These are phyloP conservation scores for Crotophaga sulcirostris DNA, from an alignment of 2,113 vertebrate species.

Conservation along the genomic window DNA sequence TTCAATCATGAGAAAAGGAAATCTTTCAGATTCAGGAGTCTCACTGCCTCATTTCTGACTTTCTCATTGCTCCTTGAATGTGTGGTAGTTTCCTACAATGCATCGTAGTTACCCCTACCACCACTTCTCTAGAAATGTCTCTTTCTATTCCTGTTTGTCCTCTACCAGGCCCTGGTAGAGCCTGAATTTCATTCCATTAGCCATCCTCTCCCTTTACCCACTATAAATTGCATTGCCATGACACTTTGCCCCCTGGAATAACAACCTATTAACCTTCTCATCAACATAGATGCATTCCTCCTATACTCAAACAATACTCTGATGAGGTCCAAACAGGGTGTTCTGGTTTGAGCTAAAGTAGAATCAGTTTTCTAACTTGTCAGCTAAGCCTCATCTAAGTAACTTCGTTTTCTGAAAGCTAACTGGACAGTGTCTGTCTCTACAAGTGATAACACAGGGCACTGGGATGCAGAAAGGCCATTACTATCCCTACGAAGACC, in stretches of 20 bases:
- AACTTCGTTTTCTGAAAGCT: too few species aligned
- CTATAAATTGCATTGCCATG: background rate
- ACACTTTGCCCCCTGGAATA: background rate
- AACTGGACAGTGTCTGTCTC: too few species aligned
- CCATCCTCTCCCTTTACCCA: background rate
- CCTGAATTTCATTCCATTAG: background rate
- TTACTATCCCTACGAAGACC: too few species aligned
- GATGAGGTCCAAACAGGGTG: background rate
- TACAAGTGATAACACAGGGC: too few species aligned
- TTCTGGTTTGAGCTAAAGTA: too few species aligned
- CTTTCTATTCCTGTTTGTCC: background rate
- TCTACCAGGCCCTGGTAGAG: background rate
- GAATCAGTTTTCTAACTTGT: too few species aligned
- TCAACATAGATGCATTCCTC: background rate
- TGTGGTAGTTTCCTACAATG: background rate
- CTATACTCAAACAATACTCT: too few species aligned
- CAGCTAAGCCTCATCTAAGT: too few species aligned
- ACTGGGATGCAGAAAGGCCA: too few species aligned
- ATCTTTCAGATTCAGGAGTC: fast-evolving
- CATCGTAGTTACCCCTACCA: background rate
- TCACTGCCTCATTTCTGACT: background rate
- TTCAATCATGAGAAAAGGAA: background rate
- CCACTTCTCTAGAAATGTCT: background rate
- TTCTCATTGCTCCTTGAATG: background rate
- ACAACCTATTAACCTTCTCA: background rate